Evolutionary conservation across 2,113 vertebrate species (phyloP).

Genomic region (Bucco capensis): DNA sequence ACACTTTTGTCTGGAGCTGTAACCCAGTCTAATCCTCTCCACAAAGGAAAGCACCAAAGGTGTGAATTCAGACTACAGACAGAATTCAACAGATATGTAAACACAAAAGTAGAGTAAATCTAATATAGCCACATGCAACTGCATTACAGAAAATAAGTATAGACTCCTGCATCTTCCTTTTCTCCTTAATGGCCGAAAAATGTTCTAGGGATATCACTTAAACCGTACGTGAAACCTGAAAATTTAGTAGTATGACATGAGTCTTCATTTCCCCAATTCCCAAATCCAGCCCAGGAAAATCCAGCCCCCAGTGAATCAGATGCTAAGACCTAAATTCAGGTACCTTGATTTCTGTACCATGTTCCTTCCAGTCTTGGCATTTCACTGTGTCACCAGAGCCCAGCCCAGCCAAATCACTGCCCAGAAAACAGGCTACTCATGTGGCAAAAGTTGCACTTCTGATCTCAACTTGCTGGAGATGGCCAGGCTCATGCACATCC

Average conservation of each 20-base stretch:
- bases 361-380: background rate
- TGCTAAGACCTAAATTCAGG: background rate
- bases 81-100: background rate
- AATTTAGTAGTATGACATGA: background rate
- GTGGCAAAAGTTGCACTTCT: background rate
- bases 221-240: background rate
- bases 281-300: background rate
- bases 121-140: background rate
- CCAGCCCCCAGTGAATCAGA: background rate
- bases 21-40: background rate
- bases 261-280: background rate
- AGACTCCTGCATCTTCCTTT: background rate
- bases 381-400: background rate
- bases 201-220: background rate
- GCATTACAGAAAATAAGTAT: background rate
- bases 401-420: background rate
- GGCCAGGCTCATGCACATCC: background rate
- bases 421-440: background rate
- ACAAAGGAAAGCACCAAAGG: background rate
- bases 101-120: background rate
- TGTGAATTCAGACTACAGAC: background rate
- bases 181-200: background rate
- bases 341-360: background rate
- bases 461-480: background rate
- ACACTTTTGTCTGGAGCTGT: background rate